Percentiles rank a stretch among this genome's conserved stretches.
Evolutionary conservation across 1,140 invertebrate genomes (phyloP).

Genomic region (Halesus radiatus): DNA sequence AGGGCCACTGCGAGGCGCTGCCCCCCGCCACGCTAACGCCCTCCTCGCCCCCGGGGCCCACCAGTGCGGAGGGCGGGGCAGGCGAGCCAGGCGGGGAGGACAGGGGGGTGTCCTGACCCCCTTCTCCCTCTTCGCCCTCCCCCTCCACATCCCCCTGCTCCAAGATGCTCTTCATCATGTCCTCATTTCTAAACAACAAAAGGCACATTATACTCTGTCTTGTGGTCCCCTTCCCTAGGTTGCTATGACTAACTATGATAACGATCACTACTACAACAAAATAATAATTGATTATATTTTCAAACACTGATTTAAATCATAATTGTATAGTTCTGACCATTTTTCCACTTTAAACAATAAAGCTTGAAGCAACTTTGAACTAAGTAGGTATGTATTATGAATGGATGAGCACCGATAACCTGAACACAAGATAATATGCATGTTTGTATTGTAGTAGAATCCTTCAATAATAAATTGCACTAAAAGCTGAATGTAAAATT

Average conservation of each 20-base stretch:
- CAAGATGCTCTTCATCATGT: slow-evolving; percentile 54
- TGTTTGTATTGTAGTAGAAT: too few species aligned
- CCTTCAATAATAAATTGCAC: too few species aligned
- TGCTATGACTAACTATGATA: not conserved
- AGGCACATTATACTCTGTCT: too few species aligned
- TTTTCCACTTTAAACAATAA: too few species aligned
- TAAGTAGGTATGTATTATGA: too few species aligned
- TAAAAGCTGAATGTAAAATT: too few species aligned
- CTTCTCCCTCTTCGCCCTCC: slow-evolving; percentile 63
- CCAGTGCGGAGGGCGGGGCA: slow-evolving; percentile 63
- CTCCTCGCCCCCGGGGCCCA: slow-evolving; percentile 59
- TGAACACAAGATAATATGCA: too few species aligned
- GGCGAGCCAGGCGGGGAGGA: slow-evolving; percentile 66
- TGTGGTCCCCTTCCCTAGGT: not conserved
- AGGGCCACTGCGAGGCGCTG: slow-evolving; percentile 82
- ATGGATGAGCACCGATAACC: too few species aligned
- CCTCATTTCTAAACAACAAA: slow-evolving; percentile 52
- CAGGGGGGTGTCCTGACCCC: slow-evolving; percentile 67
- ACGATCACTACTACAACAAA: not conserved
- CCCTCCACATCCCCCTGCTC: slow-evolving; percentile 66
- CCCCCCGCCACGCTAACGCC: slow-evolving; percentile 58
- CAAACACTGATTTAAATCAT: not conserved
- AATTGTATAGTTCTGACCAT: too few species aligned
- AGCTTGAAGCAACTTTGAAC: too few species aligned
- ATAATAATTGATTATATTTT: slow-evolving; percentile 36